Percentiles rank a stretch among this genome's conserved stretches.
Conservation (phyloP, 2,888 invertebrate species). For the Caenorhabditis panamensis region DNA sequence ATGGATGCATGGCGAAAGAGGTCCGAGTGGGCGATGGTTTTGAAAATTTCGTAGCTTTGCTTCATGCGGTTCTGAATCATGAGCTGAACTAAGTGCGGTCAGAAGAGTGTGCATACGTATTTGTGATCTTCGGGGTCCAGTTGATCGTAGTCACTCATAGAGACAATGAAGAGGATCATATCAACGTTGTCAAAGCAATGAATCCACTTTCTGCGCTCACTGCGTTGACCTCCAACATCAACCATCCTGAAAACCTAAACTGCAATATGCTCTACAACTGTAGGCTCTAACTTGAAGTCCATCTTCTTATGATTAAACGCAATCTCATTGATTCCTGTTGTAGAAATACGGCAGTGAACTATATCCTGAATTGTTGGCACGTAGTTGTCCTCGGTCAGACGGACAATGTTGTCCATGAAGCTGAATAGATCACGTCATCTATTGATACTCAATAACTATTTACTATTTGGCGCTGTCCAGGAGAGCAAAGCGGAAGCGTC, state of each 20-base stretch:
- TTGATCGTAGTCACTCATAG: constrained; percentile 72
- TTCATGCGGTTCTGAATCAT: constrained; percentile 79
- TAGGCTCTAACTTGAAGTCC: constrained; percentile 64
- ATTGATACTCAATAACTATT: not conserved
- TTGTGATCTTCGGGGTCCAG: constrained; percentile 70
- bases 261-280: not conserved
- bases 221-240: constrained; percentile 74
- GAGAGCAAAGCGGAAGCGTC: constrained; percentile 65
- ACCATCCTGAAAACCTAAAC: constrained; percentile 66
- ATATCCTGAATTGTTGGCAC: constrained; percentile 74
- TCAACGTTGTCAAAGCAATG: constrained; percentile 75
- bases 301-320: constrained; percentile 68
- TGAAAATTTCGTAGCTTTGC: constrained; percentile 74
- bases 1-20: constrained; percentile 82
- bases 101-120: constrained; percentile 33
- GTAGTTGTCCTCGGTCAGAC: constrained; percentile 68
- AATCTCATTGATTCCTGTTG: constrained; percentile 70
- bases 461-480: constrained; percentile 73
- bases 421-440: constrained; percentile 53
- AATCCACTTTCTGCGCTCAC: constrained; percentile 75
- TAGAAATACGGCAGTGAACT: constrained; percentile 80
- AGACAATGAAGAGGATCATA: constrained; percentile 71
- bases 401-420: constrained; percentile 70
- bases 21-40: constrained; percentile 80
- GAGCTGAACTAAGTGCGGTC: not conserved